Evolutionary conservation across 2,797 vertebrate species (phyloP), one percentile per base, ranked within the genome.

Genomic region (Sparidentex hasta): DNA sequence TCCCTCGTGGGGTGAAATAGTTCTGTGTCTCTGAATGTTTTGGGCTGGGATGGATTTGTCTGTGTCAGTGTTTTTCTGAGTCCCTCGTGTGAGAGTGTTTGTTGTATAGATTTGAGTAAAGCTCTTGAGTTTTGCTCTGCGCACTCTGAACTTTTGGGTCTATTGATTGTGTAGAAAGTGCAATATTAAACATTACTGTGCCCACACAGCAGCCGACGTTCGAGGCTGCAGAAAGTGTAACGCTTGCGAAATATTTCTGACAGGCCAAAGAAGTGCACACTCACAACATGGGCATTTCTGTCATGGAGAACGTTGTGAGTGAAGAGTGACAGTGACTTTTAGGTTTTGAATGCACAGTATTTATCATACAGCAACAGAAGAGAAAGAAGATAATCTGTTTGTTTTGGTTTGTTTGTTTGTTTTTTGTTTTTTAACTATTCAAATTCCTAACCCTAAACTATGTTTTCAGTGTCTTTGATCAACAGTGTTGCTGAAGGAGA

Each of bases 121-220:
- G 43, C 80, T 77, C 69, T 75, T 25, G 13, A 14, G 59, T 81
- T 21, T 68, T 85, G 58, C 27, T 46, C 38, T 83, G 27, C 65
- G 27, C 59, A 48, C 54, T 82, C 66, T 84, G 65, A 87, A 86
- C 76, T 65, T 76, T 27, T 57, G 55, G 44, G 65, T 81, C 51
- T 72, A 80, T 75, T 78, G 87, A 91, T 83, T 76, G 69, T 38
- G 68, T 38, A 17, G 54, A 82, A 75, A 73, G 29, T 58, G 47
- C 55, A 71, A 68, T 56, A 43, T 27, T 74, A 63, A 84, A 83
- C 70, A 71, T 83, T 50, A 65, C 70, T 65, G 50, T 25, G 59
- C 51, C 75, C 61, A 76, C 80, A 78, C 63, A 61, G 47, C 47
- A 50, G 71, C 78, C 68, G 43, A 23, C 23, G 50, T 51, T 56